A percentile compares a stretch with the other conserved stretches of the same genome.
phyloP scores from a whole-genome alignment of 2,888 invertebrate genomes.

The Diaprepes abbreviatus region DNA sequence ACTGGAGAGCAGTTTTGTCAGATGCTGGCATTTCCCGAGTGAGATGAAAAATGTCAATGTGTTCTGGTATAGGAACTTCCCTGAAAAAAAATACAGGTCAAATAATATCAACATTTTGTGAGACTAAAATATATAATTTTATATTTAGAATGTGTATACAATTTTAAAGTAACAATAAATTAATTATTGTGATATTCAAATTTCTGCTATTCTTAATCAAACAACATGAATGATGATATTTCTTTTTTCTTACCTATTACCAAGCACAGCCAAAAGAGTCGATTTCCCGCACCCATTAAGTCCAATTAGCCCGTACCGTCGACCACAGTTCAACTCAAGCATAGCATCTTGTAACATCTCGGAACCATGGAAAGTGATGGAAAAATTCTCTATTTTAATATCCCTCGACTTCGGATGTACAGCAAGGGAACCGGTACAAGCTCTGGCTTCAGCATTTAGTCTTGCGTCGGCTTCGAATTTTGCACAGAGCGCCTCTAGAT shows the following conservation, averaged over 20 bases:
- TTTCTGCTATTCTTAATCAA: too few species aligned
- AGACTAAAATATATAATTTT: too few species aligned
- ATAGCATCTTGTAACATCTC: slow-evolving; percentile 96
- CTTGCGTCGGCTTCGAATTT: slow-evolving; percentile 92
- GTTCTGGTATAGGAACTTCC: slow-evolving; percentile 95
- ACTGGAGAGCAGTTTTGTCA: slow-evolving; percentile 93
- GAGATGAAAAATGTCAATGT: slow-evolving; percentile 97
- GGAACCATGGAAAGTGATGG: slow-evolving; percentile 97
- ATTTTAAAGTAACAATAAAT: too few species aligned
- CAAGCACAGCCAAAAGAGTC: slow-evolving; percentile 90
- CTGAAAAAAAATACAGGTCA: slow-evolving; percentile 65
- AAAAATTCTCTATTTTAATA: slow-evolving; percentile 95
- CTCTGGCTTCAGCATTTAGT: slow-evolving; percentile 92
- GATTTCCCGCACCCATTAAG: slow-evolving; percentile 99
- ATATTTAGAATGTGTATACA: too few species aligned
- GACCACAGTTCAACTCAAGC: slow-evolving; percentile 96
- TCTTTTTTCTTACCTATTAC: slow-evolving; percentile 71
- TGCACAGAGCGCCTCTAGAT: slow-evolving; percentile 86
- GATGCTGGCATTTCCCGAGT: slow-evolving; percentile 99
- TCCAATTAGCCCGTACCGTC: slow-evolving; percentile 73
- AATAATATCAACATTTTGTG: too few species aligned
- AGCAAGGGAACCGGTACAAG: slow-evolving; percentile 94
- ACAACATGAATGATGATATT: too few species aligned
- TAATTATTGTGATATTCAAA: too few species aligned
- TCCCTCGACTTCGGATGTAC: slow-evolving; percentile 97